phyloP scores from a whole-genome alignment of 2,113 vertebrate genomes.

The Sphaerodactylus townsendi region DNA sequence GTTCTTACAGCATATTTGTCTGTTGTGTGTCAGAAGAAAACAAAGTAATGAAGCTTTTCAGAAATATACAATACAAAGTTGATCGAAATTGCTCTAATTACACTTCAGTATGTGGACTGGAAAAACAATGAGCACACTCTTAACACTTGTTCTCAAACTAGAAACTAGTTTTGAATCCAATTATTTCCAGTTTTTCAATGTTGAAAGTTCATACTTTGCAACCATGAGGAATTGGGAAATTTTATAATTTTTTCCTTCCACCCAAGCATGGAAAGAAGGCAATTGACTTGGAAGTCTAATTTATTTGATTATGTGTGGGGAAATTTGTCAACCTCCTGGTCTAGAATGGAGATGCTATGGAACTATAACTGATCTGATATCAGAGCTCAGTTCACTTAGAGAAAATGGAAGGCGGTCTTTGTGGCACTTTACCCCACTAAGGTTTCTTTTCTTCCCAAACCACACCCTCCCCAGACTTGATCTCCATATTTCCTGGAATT shows the following conservation, averaged over 20 bases:
- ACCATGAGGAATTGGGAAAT: neutral
- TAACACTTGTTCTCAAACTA: neutral
- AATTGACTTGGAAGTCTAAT: neutral
- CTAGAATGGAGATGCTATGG: too few relatives aligned
- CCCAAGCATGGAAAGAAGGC: neutral
- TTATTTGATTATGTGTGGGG: too few relatives aligned
- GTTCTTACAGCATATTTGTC: neutral
- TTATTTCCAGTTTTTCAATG: neutral
- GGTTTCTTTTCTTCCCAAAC: too few relatives aligned
- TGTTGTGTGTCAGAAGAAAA: slow-evolving; percentile 6
- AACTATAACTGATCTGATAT: too few relatives aligned
- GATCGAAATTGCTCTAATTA: slow-evolving; percentile 13
- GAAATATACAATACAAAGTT: neutral
- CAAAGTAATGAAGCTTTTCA: neutral
- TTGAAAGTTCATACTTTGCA: neutral
- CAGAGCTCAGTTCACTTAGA: too few relatives aligned
- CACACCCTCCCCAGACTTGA: too few relatives aligned
- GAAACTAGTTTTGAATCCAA: neutral
- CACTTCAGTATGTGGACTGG: neutral
- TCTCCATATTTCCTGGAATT: too few relatives aligned
- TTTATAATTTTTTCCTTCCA: neutral
- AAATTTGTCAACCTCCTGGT: too few relatives aligned
- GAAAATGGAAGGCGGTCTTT: too few relatives aligned
- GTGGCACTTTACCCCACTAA: too few relatives aligned
- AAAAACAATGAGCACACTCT: neutral